Evolutionary conservation across 1,140 invertebrate species (phyloP), one percentile per base, ranked within the genome.

Genomic region (Drosophila sp.): DNA sequence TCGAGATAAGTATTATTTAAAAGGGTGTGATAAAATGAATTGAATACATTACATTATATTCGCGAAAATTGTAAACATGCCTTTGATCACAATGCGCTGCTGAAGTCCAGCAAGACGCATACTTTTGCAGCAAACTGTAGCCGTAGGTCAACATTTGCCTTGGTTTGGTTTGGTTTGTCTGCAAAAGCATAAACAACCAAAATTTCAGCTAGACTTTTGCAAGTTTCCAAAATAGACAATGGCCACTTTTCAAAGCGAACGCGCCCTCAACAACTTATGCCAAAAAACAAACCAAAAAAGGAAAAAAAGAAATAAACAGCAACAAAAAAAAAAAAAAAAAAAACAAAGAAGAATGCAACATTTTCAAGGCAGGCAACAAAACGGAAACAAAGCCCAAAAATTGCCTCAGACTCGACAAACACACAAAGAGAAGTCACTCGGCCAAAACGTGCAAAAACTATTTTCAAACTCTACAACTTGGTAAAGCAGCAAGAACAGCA

Each of bases 361-460:
- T 72, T 76, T 76, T 72, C 48, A 73, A 67, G 74, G 62, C 70
- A 66, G 69, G 59, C 73, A 62, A 57, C 73, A 67, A 62, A 76
- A 76, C 63, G 72, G 80, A 80, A 84, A 83, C 76, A 83, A 84
- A 80, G 80, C 72, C 80, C 64, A 84, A 84, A 77, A 82, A 78
- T 61, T 82, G 79, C 59, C 74, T 81, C 57, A 45, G 73, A 41
- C 73, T 65, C 61, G 72, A 25, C 70, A 76, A 67, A 77, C 40
- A 70, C 58, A 63, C 67, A 77, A 43, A 83, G 67, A 56, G 72
- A 84, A 83, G 80, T 83, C 80, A 83, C 72, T 83, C 80, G 80
- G 50, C 80, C 76, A 83, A 84, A 83, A 83, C 80, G 80, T 83
- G 80, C 80, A 79, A 83, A 59, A 86, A 87, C 81, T 84, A 84